Percentiles rank a stretch among this genome's conserved stretches.
phyloP scores from a whole-genome alignment of 1,140 invertebrate species.

The Drosophila orena region DNA sequence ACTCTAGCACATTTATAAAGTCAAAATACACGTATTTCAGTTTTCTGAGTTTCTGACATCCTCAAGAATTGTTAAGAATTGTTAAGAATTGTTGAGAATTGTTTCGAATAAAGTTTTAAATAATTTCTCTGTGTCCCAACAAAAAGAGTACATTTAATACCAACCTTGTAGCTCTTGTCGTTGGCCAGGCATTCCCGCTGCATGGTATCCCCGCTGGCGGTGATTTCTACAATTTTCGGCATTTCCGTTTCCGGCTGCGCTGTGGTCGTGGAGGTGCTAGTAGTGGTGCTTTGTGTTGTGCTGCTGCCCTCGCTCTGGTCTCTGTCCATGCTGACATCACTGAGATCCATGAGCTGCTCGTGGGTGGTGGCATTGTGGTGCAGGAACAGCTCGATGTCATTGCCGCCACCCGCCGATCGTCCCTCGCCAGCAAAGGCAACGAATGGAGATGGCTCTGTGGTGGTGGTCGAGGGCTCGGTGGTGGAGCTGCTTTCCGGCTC shows the following conservation, averaged over 20 bases:
- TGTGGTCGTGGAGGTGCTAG: slow-evolving; percentile 43
- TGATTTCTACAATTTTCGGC: slow-evolving; percentile 78
- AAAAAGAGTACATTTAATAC: slow-evolving; percentile 3
- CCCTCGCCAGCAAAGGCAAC: slow-evolving; percentile 68
- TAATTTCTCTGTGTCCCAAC: neutral
- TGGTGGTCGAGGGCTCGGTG: slow-evolving; percentile 25
- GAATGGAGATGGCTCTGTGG: slow-evolving; percentile 53
- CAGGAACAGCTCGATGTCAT: slow-evolving; percentile 57
- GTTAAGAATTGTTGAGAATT: too few relatives aligned
- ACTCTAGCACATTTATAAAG: too few relatives aligned
- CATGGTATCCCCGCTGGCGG: slow-evolving; percentile 76
- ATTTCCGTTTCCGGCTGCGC: slow-evolving; percentile 67
- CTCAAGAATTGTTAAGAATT: too few relatives aligned
- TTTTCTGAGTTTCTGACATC: too few relatives aligned
- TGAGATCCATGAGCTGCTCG: slow-evolving; percentile 86
- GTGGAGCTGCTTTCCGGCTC: slow-evolving; percentile 34
- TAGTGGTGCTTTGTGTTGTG: slow-evolving; percentile 38
- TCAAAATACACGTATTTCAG: too few relatives aligned
- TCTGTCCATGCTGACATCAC: slow-evolving; percentile 89
- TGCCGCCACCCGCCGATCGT: slow-evolving; percentile 47
- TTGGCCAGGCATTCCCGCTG: slow-evolving; percentile 77
- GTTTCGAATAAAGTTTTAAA: neutral
- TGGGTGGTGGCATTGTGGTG: slow-evolving; percentile 57
- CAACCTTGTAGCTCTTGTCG: slow-evolving; percentile 82
- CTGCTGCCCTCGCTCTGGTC: slow-evolving; percentile 84